Evolutionary conservation across 2,797 vertebrate species (phyloP), one percentile per base, ranked within the genome.

Genomic region (Coracias cyanogaster): DNA sequence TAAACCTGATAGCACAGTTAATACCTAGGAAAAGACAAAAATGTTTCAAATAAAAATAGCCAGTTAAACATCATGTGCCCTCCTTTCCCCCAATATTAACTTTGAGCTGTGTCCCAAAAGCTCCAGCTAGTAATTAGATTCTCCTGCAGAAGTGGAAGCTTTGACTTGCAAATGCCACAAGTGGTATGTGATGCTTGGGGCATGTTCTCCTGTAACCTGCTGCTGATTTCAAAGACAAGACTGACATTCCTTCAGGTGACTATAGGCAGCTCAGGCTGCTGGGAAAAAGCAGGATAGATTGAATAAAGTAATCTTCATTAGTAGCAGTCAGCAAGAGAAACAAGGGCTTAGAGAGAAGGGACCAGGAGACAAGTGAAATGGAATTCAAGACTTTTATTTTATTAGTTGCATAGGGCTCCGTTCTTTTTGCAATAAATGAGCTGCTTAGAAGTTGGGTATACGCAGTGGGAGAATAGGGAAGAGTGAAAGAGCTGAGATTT

Each of bases 221-320:
- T 84, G 81, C 92, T 89, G 71, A 41, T 89, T 77, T 74, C 93
- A 78, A 51, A 93, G 54, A 58, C 72, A 25, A 33, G 25, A 46
- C 57, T 78, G 61, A 29, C 10, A 15, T 15, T 86, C 69, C 77
- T 95, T 41, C 82, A 69, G 88, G 83, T 93, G 62, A 33, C 86
- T 69, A 0, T 2, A 39, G 80, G 55, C 88, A 95, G 72, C 76
- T 90, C 48, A 22, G 76, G 66, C 91, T 91, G 67, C 82, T 78
- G 76, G 73, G 87, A 54, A 55, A 37, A 87, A 71, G 51, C 1
- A 0, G 65, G 41, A 25, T 10, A 77, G 60, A 80, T 81, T 64
- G 90, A 73, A 87, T 87, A 67, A 86, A 94, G 70, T 74, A 17
- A 83, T 87, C 89, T 87, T 89, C 76, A 71, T 95, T 93, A 93